A percentile compares a stretch with the other conserved stretches of the same genome.
phyloP scores from a whole-genome alignment of 35 echinoderm and acorn worm species.

The Hemicentrotus pulcherrimus region DNA sequence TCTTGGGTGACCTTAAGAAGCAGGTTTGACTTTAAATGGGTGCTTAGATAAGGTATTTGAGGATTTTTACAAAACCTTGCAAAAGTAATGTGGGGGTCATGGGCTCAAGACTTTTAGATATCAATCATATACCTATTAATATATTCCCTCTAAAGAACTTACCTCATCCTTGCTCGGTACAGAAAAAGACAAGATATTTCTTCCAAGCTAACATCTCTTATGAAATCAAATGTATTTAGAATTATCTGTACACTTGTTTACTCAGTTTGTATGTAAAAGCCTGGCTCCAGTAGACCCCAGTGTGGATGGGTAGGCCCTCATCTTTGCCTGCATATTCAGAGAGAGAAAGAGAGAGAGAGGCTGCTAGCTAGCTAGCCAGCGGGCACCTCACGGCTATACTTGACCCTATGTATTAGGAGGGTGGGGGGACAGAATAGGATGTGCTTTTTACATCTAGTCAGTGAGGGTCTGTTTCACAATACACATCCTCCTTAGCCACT shows the following conservation, averaged over 20 bases:
- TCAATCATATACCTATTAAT: too few species aligned
- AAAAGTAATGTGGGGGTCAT: too few species aligned
- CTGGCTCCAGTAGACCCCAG: neutral
- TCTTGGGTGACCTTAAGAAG: too few species aligned
- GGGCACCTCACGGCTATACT: neutral
- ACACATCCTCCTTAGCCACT: neutral
- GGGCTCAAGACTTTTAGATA: too few species aligned
- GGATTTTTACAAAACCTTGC: too few species aligned
- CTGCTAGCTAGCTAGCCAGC: neutral
- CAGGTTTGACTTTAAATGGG: too few species aligned
- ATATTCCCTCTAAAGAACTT: too few species aligned
- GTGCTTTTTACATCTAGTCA: neutral
- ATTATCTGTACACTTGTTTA: neutral
- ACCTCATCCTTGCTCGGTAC: too few species aligned
- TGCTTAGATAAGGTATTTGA: too few species aligned
- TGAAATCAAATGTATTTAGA: neutral
- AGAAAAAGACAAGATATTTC: too few species aligned
- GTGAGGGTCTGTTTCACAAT: neutral
- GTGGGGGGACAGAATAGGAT: neutral
- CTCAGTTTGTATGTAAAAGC: neutral
- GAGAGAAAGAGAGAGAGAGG: neutral
- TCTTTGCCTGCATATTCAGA: neutral
- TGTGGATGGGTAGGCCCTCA: neutral
- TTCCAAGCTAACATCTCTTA: neutral
- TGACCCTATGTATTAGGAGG: neutral